phyloP scores from a whole-genome alignment of 1,140 invertebrate species.

The Cherax quadricarinatus region DNA sequence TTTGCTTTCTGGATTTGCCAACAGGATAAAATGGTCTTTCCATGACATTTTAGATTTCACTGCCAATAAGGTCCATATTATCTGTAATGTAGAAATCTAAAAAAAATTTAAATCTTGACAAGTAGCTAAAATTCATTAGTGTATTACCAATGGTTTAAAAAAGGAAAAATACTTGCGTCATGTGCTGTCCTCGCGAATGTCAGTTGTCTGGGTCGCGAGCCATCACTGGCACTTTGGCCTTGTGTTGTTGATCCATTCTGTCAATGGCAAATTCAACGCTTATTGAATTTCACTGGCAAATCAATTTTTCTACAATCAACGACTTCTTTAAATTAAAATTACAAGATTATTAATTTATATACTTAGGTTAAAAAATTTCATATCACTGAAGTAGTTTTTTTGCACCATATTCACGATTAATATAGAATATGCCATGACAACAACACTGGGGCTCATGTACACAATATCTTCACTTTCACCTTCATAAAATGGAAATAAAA shows the following conservation, averaged over 20 bases:
- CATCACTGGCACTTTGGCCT: slow-evolving; percentile 69
- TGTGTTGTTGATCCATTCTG: slow-evolving; percentile 68
- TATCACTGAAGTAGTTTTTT: neutral
- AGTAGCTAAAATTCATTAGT: slow-evolving; percentile 50
- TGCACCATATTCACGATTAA: slow-evolving; percentile 6
- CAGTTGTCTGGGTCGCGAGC: slow-evolving; percentile 70
- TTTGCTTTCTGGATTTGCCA: slow-evolving; percentile 65
- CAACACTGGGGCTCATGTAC: slow-evolving; percentile 53
- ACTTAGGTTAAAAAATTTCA: slow-evolving; percentile 18
- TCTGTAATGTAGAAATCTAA: slow-evolving; percentile 49
- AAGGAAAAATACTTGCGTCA: slow-evolving; percentile 71
- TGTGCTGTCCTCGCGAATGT: slow-evolving; percentile 69
- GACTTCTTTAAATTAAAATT: slow-evolving; percentile 36
- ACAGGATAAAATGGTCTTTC: slow-evolving; percentile 25
- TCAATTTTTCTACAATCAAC: slow-evolving; percentile 50
- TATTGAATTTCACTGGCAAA: slow-evolving; percentile 50
- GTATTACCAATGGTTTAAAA: slow-evolving; percentile 64
- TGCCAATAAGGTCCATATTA: slow-evolving; percentile 48
- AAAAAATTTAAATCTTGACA: neutral
- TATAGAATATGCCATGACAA: slow-evolving; percentile 45
- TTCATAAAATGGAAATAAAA: neutral
- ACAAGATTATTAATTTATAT: slow-evolving; percentile 5
- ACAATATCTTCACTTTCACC: slow-evolving; percentile 26
- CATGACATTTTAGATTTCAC: slow-evolving; percentile 22
- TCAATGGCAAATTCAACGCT: slow-evolving; percentile 67